Conservation (phyloP, 2,888 invertebrate species). For the Diarsia mendica region DNA sequence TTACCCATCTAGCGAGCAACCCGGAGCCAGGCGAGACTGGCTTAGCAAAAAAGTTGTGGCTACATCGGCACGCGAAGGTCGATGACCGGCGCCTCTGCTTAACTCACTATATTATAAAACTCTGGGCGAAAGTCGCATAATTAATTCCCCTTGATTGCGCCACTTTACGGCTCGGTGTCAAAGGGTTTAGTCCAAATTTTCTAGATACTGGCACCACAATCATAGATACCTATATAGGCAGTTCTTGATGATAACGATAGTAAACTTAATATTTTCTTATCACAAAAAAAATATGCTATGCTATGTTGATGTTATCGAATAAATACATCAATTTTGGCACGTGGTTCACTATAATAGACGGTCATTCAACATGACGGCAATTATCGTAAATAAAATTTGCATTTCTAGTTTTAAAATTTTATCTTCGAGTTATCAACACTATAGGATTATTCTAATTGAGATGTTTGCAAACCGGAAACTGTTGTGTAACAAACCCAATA, state of each 20-base stretch:
- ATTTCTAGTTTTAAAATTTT: conserved; percentile 63
- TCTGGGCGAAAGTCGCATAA: conserved; percentile 78
- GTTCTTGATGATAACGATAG: conserved; percentile 16
- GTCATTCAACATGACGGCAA: conserved; percentile 50
- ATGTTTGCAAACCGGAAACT: conserved; percentile 67
- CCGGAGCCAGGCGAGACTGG: conserved; percentile 79
- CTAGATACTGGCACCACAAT: conserved; percentile 5
- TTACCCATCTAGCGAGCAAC: conserved; percentile 81
- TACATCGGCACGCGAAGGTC: conserved; percentile 80
- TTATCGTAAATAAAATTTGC: conserved; percentile 61
- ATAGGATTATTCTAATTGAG: conserved; percentile 64
- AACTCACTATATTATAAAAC: conserved; percentile 80
- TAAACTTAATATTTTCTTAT: conserved; percentile 27
- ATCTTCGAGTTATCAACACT: conserved; percentile 59
- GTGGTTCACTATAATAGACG: conserved; percentile 50
- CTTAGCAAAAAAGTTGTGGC: conserved; percentile 85
- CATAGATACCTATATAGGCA: conserved; percentile 8
- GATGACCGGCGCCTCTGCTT: conserved; percentile 81
- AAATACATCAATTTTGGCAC: conserved; percentile 54
- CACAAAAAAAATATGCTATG: conserved; percentile 10
- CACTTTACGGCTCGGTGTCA: conserved; percentile 57
- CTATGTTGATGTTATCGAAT: conserved; percentile 32
- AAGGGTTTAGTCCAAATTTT: conserved; percentile 56
- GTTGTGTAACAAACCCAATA: conserved; percentile 71
- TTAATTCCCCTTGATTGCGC: conserved; percentile 66